Base-by-base conservation (phyloP, 1,140 invertebrate genomes). In the Eciton burchellii region DNA sequence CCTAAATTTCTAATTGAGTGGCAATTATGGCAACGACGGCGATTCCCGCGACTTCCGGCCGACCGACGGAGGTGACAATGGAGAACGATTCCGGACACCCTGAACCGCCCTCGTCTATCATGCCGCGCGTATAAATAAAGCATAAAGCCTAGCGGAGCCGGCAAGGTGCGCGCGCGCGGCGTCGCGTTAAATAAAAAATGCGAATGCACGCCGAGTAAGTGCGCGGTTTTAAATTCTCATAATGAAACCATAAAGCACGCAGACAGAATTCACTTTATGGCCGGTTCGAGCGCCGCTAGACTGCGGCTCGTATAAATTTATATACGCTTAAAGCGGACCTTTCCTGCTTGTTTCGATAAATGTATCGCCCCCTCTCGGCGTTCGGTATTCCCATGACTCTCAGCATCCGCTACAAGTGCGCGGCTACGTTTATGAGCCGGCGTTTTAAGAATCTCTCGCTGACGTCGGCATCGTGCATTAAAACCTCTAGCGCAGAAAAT, bases 171-270 rank as follows among this genome's bases (percentile, higher is more conserved):
- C 12, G 54, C 14, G 52, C 76, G 19, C 56, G 59, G 29, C 16
- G 24, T 79, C 63, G 63, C 63, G 63, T 73, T 81, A 81, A 81
- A 81, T 81, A 81, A 81, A 81, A 81, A 68, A 81, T 73, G 77
- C 66, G 77, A 73, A 81, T 79, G 74, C 63, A 70, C 54, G 63
- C 43, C 68, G 77, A 49, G 57, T 73, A 81, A 73, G 54, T 11
- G 68, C 11, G 54, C 45, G 68, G 68, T 71, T 87, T 83, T 85
- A 83, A 87, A 87, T 82, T 87, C 66, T 83, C 73, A 73, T 87
- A 85, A 87, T 87, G 85, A 87, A 85, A 87, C 77, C 81, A 73
- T 87, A 87, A 87, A 87, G 43, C 29, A 74, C 35, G 65, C 65
- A 59, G 81, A 70, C 59, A 62, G 82, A 84, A 76, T 84, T 70